Conservation (phyloP, 2,888 invertebrate genomes). For the Buathra laborator region DNA sequence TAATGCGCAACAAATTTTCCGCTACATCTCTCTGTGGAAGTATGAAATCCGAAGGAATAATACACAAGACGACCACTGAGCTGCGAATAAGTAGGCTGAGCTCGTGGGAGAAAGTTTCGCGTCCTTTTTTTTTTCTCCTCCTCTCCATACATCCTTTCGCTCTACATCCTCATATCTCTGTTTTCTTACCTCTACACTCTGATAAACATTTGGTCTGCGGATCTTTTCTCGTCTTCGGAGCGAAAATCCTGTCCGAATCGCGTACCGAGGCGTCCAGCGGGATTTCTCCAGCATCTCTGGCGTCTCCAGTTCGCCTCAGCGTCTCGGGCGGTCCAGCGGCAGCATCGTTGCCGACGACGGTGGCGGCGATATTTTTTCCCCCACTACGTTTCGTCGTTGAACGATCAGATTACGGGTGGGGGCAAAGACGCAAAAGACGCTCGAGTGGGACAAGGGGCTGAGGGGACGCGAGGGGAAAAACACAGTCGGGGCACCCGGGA, state of each 20-base stretch:
- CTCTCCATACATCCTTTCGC: constrained; percentile 26
- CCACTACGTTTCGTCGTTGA: constrained; percentile 1
- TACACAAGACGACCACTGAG: not conserved
- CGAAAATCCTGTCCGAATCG: constrained; percentile 25
- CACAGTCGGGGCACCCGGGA: constrained; percentile 29
- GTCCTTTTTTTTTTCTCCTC: constrained; percentile 35
- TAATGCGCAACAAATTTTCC: not conserved
- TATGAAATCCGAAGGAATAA: not conserved
- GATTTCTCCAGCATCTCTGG: constrained; percentile 62
- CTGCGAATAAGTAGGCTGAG: not conserved
- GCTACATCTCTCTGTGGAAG: not conserved
- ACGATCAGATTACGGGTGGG: constrained; percentile 39
- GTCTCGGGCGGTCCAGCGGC: constrained; percentile 79
- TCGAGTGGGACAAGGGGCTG: constrained; percentile 51
- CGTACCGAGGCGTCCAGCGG: constrained; percentile 50
- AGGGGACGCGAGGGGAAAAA: constrained; percentile 42
- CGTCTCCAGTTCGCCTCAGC: constrained; percentile 72
- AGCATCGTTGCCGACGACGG: constrained; percentile 71
- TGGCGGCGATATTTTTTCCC: constrained; percentile 56
- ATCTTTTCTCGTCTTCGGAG: constrained; percentile 29
- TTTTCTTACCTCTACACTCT: constrained; percentile 24
- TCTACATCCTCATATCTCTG: not conserved
- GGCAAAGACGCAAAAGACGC: constrained; percentile 65
- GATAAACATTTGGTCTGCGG: constrained; percentile 49
- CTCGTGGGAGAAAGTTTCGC: constrained; percentile 21